A percentile compares a stretch with the other conserved stretches of the same genome.
These are phyloP conservation scores for Cyanocitta stelleri DNA, from an alignment of 2,113 vertebrate species.

Conservation along the genomic window DNA sequence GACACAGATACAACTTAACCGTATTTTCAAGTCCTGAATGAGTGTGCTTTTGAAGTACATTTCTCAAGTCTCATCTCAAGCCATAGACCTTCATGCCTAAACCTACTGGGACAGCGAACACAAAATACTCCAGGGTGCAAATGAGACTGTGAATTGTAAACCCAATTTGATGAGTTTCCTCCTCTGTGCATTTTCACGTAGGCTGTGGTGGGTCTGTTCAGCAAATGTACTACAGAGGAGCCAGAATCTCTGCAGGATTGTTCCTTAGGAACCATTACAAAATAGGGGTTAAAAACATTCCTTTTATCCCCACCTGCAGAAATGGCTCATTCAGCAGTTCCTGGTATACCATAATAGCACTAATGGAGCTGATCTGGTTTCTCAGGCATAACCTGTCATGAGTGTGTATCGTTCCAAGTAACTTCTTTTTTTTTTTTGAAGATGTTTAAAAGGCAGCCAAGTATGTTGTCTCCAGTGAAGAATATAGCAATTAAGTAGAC, in stretches of 20 bases:
- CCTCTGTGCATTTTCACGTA: background rate
- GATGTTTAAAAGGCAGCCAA: slow-evolving; percentile 23
- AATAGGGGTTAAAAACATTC: background rate
- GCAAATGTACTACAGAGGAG: background rate
- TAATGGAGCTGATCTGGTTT: slow-evolving; percentile 43
- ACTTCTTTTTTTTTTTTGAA: background rate
- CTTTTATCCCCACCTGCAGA: slow-evolving; percentile 20
- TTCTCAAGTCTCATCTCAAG: background rate
- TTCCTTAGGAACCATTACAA: slow-evolving; percentile 15
- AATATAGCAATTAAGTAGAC: background rate
- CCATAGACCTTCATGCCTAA: background rate
- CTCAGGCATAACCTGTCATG: slow-evolving; percentile 36
- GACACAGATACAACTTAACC: background rate
- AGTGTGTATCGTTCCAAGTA: slow-evolving; percentile 9
- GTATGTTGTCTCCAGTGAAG: slow-evolving; percentile 13
- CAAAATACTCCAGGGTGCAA: background rate
- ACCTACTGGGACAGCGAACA: background rate
- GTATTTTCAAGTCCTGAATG: background rate
- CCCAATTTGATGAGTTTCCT: background rate
- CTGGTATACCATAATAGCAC: background rate
- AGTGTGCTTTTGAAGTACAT: background rate
- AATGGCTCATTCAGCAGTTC: slow-evolving; percentile 45
- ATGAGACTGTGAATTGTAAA: background rate
- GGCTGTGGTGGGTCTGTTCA: background rate
- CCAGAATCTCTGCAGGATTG: background rate